Base-by-base conservation (phyloP, 2,888 invertebrate species). In the Zygaena filipendulae region DNA sequence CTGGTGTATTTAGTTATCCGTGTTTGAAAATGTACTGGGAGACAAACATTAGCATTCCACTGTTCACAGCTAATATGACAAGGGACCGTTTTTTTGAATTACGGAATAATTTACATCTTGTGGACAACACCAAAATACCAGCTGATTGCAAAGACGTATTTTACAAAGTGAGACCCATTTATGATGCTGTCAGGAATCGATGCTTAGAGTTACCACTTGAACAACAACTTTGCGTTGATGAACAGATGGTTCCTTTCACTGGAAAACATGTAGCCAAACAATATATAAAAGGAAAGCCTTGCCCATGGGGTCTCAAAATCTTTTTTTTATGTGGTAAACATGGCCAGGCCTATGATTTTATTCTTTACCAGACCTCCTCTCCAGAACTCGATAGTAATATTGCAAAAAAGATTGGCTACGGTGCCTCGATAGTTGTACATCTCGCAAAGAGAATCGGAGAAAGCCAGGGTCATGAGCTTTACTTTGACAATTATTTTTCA, bases 11-110 rank as follows among this genome's bases (percentile, higher is more conserved):
- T 35, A 30, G 32, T 3, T 45, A 40, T 27, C 38, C 43, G 25
- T 30, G 38, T 18, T 39, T 45, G 40, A 42, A 39, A 39, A 39
- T 42, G 42, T 45, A 30, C 11, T 43, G 43, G 40, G 40, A 43
- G 32, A 25, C 25, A 11, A 19, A 11, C 11, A 25, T 19, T 19
- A 25, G 25, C 18, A 19, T 25, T 18, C 19, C 19, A 4, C 19
- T 25, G 19, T 25, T 25, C 19, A 18, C 19, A 6, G 25, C 16
- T 12, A 25, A 25, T 11, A 25, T 25, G 25, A 19, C 25, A 19
- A 18, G 19, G 19, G 19, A 25, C 11, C 11, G 19, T n/a, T 14
- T 21, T 22, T 21, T 27, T 21, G 21, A 36, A 18, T 21, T 39
- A 4, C 36, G 34, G 18, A 36, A 32, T 11, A 32, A 34, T 36